Evolutionary conservation across 1,140 invertebrate species (phyloP).

Genomic region (Drosophila bocqueti): DNA sequence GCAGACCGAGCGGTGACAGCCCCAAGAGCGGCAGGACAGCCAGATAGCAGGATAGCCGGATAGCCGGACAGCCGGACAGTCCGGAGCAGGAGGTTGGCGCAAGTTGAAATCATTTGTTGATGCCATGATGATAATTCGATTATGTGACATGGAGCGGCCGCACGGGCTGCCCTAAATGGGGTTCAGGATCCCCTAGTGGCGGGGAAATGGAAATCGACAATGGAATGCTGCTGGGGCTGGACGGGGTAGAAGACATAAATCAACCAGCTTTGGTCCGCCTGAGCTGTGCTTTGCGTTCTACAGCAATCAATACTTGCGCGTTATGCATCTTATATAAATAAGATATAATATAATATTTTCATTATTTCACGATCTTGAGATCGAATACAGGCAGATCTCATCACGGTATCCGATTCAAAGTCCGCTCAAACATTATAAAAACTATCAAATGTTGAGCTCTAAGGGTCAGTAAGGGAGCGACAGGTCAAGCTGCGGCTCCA

Average conservation of each 20-base stretch:
- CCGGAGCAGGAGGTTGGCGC: conserved; percentile 30
- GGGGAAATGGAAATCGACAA: conserved; percentile 8
- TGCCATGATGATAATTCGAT: conserved; percentile 83
- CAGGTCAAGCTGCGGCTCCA: not conserved
- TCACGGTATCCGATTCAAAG: not conserved
- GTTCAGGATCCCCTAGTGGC: conserved; percentile 11
- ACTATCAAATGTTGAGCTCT: not conserved
- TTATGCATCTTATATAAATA: not conserved
- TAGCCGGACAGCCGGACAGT: conserved; percentile 1
- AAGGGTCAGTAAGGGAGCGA: not conserved
- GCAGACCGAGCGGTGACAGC: conserved; percentile 49
- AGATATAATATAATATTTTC: too few relatives aligned
- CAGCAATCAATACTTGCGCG: not conserved
- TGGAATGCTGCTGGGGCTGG: not conserved
- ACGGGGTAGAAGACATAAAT: conserved; percentile 2
- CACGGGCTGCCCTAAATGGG: conserved; percentile 19
- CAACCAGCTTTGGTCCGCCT: conserved; percentile 2
- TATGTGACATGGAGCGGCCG: conserved; percentile 58
- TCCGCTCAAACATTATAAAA: not conserved
- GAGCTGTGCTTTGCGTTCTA: not conserved
- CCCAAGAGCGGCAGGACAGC: conserved; percentile 29
- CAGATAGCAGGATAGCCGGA: conserved; percentile 7
- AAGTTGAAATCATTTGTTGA: conserved; percentile 83
- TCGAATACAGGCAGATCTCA: not conserved
- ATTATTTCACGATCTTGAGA: not conserved